Evolutionary conservation across 1,140 invertebrate species (phyloP), one percentile per base, ranked within the genome.

Genomic region (Oryzaephilus surinamensis): DNA sequence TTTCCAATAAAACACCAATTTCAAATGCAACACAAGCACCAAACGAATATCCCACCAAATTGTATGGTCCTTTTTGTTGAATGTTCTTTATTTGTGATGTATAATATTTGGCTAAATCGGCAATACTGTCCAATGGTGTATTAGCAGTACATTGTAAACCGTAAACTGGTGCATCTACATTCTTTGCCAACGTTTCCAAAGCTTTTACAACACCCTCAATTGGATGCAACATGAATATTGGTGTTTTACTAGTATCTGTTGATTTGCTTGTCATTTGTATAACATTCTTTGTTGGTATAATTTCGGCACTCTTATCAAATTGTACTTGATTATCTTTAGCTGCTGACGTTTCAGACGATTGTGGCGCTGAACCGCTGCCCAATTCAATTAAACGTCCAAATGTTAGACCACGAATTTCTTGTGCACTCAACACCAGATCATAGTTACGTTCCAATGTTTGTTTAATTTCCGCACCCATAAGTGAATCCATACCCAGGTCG

Each of bases 381-480:
- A 96, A 69, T 54, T 78, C 71, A 26, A 71, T 64, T 1, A 97
- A 66, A 50, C 79, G 77, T 1, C 65, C 74, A 37, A 92, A 79
- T 0, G 82, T 90, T 2, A 93, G 64, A 14, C 64, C 67, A 35
- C 93, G 75, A 51, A 98, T 93, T 61, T 97, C 91, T 55, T 84
- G 80, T 26, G 89, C 79, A 23, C 84, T 81, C n/a, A 97, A 62
- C 0, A 87, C 74, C 16, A 96, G 58, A 61, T 96, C 90, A 63
- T 84, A 94, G 48, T 89, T 88, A 35, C 91, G 73, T 61, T 98
- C 93, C 6, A 98, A 64, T 0, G 85, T 91, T 61, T 97, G 93
- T 65, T 97, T 97, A 42, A 98, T 92, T 70, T 98, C 95, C 0
- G 95, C 90, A 36, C 90, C 91, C 94, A 98, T 97, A 20, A 99